A percentile compares a stretch with the other conserved stretches of the same genome.
These are phyloP conservation scores for Ceratina japonica DNA, from an alignment of 1,140 invertebrate species.

Conservation along the genomic window DNA sequence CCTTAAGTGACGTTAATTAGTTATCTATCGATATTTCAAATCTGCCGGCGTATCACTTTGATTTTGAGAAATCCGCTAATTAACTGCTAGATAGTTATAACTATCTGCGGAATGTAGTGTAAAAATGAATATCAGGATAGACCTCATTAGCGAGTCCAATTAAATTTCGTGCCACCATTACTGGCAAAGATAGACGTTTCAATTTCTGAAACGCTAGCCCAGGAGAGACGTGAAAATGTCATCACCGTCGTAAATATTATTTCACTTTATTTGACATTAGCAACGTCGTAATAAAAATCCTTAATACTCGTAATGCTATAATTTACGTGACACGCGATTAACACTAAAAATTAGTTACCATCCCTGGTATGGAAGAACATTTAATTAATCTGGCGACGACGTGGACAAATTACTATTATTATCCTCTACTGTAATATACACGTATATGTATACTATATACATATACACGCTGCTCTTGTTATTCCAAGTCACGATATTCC, in stretches of 20 bases:
- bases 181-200: too few species aligned
- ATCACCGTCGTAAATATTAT: too few species aligned
- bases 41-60: neutral
- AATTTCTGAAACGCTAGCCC: too few species aligned
- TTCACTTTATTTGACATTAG: too few species aligned
- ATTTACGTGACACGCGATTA: neutral
- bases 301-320: too few species aligned
- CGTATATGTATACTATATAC: too few species aligned
- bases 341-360: neutral
- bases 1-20: slow-evolving; percentile 14
- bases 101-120: too few species aligned
- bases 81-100: neutral
- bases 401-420: neutral
- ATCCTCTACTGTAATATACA: neutral
- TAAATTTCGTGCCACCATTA: too few species aligned
- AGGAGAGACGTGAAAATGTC: too few species aligned
- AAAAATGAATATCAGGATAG: neutral
- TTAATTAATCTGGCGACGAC: neutral
- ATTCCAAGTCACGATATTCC: neutral
- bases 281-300: too few species aligned
- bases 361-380: neutral
- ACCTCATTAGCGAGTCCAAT: too few species aligned
- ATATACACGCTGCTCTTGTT: neutral
- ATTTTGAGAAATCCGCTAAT: neutral
- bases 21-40: neutral